Evolutionary conservation across 1,140 invertebrate species (phyloP), one percentile per base, ranked within the genome.

Genomic region (Tetramorium parvispinum): DNA sequence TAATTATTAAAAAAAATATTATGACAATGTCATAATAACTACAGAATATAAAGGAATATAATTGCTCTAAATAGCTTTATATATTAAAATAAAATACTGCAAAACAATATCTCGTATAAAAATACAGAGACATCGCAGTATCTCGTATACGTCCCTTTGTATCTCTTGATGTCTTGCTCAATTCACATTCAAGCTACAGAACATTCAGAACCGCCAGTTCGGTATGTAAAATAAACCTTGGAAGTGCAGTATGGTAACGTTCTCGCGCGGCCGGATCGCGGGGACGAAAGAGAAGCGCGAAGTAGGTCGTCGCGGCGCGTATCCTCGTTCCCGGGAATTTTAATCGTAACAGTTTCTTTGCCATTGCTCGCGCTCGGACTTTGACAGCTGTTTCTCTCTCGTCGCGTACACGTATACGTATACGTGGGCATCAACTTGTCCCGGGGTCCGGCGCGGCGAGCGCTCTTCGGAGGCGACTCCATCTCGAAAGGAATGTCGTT

Each of bases 391-490:
- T 90, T 68, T 90, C 70, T 78, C 51, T 77, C 76, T 24, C 40
- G 21, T 32, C 32, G 21, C 32, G 24, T 27, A 55, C 37, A 46
- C 40, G 24, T 49, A 46, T 51, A 40, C 61, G 7, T 6, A 24
- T 85, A 89, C 81, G 81, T 91, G 81, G 90, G 87, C 85, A 91
- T 91, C 89, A 89, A 89, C 89, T 91, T 91, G 87, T 91, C 63
- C 77, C 37, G 51, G 49, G 51, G 51, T 57, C 73, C 59, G 65
- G 21, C 37, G 51, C 37, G 81, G 57, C 63, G 85, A 88, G 57
- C 85, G 78, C 71, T 66, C 71, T 66, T 37, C 73, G 46, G 75
- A 71, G 51, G 61, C 70, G 77, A 79, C 87, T 82, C 89, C 85
- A 89, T 91, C 87, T 87, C 78, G 83, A 82, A 87, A 87, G 90